Conservation (phyloP, 2,888 invertebrate species). For the Thera britannica region DNA sequence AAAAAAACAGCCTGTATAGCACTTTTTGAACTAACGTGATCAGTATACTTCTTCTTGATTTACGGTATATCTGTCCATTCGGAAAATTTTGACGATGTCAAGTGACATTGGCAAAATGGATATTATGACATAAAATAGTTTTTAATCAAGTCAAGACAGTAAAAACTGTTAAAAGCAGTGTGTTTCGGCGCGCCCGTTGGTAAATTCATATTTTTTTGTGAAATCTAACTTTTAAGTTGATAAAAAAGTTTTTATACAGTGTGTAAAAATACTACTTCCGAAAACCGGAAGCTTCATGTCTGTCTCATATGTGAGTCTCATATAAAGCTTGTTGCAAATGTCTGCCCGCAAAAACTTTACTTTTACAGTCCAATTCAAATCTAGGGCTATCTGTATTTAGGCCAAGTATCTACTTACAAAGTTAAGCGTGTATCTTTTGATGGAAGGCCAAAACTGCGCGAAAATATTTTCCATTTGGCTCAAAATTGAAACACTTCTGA, state of each 20-base stretch:
- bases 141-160: background rate
- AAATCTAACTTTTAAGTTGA: background rate
- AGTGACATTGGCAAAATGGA: too few species aligned
- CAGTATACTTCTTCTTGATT: too few species aligned
- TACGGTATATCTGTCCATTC: too few species aligned
- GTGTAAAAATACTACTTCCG: too few species aligned
- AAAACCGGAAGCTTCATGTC: too few species aligned
- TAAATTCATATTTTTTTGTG: too few species aligned
- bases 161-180: too few species aligned
- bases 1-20: too few species aligned
- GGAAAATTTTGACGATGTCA: too few species aligned
- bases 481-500: constrained; percentile 7
- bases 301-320: background rate
- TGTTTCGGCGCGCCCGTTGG: too few species aligned
- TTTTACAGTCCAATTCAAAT: constrained; percentile 16
- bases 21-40: too few species aligned
- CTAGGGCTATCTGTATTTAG: constrained; percentile 9
- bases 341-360: background rate
- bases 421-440: constrained; percentile 20
- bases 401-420: constrained; percentile 13
- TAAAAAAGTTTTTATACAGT: background rate
- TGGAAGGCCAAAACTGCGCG: constrained; percentile 14
- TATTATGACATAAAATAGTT: too few species aligned
- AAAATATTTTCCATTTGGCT: constrained; percentile 16
- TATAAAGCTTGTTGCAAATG: background rate